phyloP scores from a whole-genome alignment of 2,797 vertebrate species.

The Prunella strophiata region DNA sequence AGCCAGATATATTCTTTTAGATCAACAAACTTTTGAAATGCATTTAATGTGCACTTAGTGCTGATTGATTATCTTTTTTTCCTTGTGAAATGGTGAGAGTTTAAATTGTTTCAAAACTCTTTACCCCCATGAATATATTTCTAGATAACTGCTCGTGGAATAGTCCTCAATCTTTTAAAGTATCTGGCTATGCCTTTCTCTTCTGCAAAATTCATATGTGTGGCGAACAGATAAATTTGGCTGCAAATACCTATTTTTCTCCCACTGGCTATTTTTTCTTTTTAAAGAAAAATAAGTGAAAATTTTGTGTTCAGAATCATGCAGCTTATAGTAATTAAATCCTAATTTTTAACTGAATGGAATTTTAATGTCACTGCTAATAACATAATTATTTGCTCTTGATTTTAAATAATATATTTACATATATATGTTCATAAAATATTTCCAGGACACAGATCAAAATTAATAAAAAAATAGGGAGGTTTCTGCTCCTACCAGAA shows the following conservation, averaged over 20 bases:
- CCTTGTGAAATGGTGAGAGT: not conserved
- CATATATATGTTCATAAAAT: not conserved
- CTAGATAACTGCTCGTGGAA: not conserved
- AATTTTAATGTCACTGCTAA: not conserved
- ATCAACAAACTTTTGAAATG: not conserved
- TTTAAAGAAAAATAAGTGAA: not conserved
- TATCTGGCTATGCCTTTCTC: not conserved
- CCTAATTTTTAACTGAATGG: not conserved
- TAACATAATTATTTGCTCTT: not conserved
- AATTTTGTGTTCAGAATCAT: not conserved
- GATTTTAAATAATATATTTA: not conserved
- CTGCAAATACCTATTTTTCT: not conserved
- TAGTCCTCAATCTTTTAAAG: not conserved
- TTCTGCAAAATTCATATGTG: not conserved
- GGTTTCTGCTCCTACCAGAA: not conserved
- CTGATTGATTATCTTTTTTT: not conserved
- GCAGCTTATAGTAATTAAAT: not conserved
- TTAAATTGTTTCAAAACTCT: not conserved
- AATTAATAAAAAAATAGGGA: not conserved
- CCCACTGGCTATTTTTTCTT: not conserved
- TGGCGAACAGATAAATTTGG: not conserved
- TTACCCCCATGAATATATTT: not conserved
- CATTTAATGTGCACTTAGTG: not conserved
- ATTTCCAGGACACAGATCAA: not conserved
- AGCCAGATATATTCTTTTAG: not conserved